phyloP scores from a whole-genome alignment of 2,113 vertebrate genomes.

The Marcusenius ussheri region DNA sequence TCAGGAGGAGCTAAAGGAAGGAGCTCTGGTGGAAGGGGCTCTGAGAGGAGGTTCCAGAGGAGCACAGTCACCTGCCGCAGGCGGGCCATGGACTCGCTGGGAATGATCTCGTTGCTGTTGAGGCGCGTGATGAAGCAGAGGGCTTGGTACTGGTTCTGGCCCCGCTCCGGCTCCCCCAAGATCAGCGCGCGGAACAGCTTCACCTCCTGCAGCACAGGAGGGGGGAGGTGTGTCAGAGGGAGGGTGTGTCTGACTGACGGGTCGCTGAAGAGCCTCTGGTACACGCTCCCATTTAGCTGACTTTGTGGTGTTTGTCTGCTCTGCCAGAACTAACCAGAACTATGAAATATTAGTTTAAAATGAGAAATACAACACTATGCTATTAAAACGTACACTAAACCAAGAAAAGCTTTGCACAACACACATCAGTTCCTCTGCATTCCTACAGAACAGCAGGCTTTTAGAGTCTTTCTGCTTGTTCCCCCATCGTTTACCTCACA shows the following conservation, averaged over 20 bases:
- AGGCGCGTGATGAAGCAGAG: constrained; percentile 88
- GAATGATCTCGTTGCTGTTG: constrained; percentile 88
- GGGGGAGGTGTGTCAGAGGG: background rate
- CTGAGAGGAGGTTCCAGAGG: background rate
- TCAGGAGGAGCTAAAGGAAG: background rate
- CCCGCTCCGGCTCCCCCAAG: constrained; percentile 89
- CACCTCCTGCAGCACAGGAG: constrained; percentile 69
- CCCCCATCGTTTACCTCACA: background rate
- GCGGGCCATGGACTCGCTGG: constrained; percentile 94
- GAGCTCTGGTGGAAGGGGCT: background rate
- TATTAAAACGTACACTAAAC: background rate
- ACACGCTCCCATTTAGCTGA: background rate
- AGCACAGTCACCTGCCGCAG: constrained; percentile 74
- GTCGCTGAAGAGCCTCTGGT: background rate
- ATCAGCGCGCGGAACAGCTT: constrained; percentile 94
- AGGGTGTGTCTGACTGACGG: background rate
- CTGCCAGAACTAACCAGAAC: background rate
- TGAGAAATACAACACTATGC: background rate
- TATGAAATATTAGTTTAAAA: background rate
- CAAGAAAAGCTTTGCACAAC: background rate
- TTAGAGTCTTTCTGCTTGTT: background rate
- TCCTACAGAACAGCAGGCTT: background rate
- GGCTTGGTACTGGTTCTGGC: constrained; percentile 91
- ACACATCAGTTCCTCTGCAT: background rate
- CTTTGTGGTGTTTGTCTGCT: background rate